Conservation (phyloP, 92 coral and sea anemone genomes). For the Palythoa grandis region DNA sequence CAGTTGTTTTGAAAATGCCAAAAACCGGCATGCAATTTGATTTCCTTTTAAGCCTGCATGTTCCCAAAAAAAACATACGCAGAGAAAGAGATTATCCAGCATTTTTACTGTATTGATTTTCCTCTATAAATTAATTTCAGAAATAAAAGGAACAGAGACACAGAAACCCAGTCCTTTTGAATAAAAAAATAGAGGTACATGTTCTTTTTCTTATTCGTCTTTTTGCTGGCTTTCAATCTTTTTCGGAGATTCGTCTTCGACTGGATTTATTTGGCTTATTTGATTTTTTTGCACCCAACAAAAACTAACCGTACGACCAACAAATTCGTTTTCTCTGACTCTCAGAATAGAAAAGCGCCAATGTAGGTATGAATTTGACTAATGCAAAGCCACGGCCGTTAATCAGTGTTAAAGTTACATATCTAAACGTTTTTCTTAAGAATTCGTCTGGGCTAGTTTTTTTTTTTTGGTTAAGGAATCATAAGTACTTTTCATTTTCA, state of each 20-base stretch:
- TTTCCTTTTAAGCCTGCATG: neutral
- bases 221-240: neutral
- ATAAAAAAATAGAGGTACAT: neutral
- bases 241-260: neutral
- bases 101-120: neutral
- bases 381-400: no score
- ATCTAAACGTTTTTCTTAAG: no score
- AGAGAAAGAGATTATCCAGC: neutral
- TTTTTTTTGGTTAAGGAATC: no score
- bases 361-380: neutral
- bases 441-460: no score
- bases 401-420: no score
- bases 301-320: neutral
- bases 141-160: neutral
- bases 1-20: neutral
- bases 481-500: neutral
- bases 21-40: neutral
- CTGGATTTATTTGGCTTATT: neutral
- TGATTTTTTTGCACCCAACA: neutral
- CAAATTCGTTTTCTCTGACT: neutral
- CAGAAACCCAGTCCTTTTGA: neutral
- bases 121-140: neutral
- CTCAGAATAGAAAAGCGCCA: neutral
- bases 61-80: neutral
- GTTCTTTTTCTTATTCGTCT: neutral